Evolutionary conservation across 2,797 vertebrate genomes (phyloP), one percentile per base, ranked within the genome.

Genomic region (Megaceryle alcyon): DNA sequence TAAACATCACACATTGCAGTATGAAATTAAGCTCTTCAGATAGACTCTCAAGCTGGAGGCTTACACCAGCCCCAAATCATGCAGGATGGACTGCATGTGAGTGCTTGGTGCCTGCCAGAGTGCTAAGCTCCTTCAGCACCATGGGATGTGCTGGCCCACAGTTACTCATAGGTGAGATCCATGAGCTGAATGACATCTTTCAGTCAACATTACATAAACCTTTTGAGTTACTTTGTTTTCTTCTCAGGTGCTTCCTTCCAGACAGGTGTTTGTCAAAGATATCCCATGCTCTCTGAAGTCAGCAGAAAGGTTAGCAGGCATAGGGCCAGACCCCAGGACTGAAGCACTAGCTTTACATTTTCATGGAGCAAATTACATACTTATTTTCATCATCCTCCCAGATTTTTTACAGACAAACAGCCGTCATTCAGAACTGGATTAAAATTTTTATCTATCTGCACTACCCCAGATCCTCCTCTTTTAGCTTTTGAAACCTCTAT

Each of bases 101-200:
- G 60, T 14, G 23, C 43, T 56, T 63, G 41, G 41, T 73, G 54
- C 23, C 41, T 72, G 63, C 12, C 49, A 49, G 70, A 82, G 70
- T 2, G 5, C 14, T 7, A 14, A 54, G n/a, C n/a, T 48, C 14
- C 49, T 54, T 69, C 56, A 68, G 54, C 12, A 64, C 14, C 41
- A 66, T 2, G 4, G 21, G 20, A 31, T 14, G 29, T 37, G 61
- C 63, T 65, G 26, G 37, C 29, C 33, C 0, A 0, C 31, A 22
- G 12, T 15, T 60, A 39, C 22, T 78, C 44, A 44, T 14, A 63
- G 22, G 12, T 31, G 12, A 64, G 31, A 69, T 33, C 43, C 25
- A 23, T 13, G 41, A 94, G 37, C 63, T 51, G 46, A 71, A 76
- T 33, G 35, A 16, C 10, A 6, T 53, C n/a, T 81, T 51, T 63